A percentile compares a stretch with the other conserved stretches of the same genome.
Evolutionary conservation across 2,888 invertebrate species (phyloP).

Genomic region (Palloptera scutellata): DNA sequence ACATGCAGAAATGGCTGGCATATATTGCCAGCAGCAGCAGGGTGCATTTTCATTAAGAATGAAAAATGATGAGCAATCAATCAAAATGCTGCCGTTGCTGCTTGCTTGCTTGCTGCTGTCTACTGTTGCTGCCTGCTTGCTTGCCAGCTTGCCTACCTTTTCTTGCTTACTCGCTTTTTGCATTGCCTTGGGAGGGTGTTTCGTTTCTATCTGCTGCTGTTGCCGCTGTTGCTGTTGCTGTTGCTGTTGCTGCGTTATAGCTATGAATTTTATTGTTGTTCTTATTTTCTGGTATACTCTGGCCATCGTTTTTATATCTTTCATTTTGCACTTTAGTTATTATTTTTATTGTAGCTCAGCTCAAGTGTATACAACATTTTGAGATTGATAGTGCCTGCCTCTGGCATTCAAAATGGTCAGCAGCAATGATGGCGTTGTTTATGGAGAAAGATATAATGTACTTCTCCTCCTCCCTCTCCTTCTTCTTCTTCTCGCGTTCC

Average conservation of each 20-base stretch:
- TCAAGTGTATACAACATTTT: constrained; percentile 46
- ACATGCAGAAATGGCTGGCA: background rate
- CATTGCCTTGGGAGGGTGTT: constrained; percentile 58
- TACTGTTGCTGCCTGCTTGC: background rate
- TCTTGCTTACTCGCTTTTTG: no score
- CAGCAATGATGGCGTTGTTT: constrained; percentile 1
- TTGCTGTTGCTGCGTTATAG: background rate
- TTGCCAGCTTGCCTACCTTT: no score
- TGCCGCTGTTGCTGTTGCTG: no score
- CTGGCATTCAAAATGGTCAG: constrained; percentile 45
- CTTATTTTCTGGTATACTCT: constrained; percentile 12
- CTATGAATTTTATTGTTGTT: constrained; percentile 14
- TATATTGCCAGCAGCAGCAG: constrained; percentile 54
- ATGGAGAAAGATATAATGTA: no score
- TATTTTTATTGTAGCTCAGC: constrained; percentile 8
- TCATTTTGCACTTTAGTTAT: constrained; percentile 11
- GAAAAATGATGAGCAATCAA: constrained; percentile 66
- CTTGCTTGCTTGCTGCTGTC: background rate
- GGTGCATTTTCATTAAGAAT: constrained; percentile 66
- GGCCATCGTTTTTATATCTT: constrained; percentile 15
- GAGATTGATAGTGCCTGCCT: constrained; percentile 57
- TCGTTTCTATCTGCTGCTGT: constrained; percentile 37
- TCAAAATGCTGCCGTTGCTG: constrained; percentile 44
- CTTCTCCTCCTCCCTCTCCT: constrained; percentile 30
- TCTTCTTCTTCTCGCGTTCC: constrained; percentile 22